A percentile compares a stretch with the other conserved stretches of the same genome.
phyloP scores from a whole-genome alignment of 2,888 invertebrate genomes.

The Acleris cristana region DNA sequence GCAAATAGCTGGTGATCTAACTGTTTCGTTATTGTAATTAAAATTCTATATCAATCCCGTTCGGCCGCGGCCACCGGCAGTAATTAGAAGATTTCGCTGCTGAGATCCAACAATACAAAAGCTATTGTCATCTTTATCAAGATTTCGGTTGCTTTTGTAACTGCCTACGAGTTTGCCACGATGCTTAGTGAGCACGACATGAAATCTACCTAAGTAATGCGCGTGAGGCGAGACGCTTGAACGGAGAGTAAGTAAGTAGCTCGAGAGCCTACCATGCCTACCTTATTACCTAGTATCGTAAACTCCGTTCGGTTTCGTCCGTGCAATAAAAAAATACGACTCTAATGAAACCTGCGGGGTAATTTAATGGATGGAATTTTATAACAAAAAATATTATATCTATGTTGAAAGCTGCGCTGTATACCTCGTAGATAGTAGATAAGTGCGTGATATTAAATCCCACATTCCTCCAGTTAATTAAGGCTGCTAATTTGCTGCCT shows the following conservation, averaged over 20 bases:
- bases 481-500: slow-evolving; percentile 14
- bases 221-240: too few relatives aligned
- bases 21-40: slow-evolving; percentile 37
- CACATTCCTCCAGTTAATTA: slow-evolving; percentile 21
- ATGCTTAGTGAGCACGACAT: slow-evolving; percentile 21
- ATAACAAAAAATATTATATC: too few relatives aligned
- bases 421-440: slow-evolving; percentile 2
- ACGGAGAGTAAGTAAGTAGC: too few relatives aligned
- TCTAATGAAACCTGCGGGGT: background rate
- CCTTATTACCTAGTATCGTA: slow-evolving; percentile 5
- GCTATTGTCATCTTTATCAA: slow-evolving; percentile 58
- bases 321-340: slow-evolving; percentile 11
- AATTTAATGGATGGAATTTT: too few relatives aligned
- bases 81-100: slow-evolving; percentile 30
- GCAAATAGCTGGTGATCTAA: slow-evolving; percentile 30
- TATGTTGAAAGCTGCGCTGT: too few relatives aligned
- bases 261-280: background rate
- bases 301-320: background rate
- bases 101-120: slow-evolving; percentile 52
- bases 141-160: slow-evolving; percentile 44
- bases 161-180: slow-evolving; percentile 31
- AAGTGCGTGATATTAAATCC: slow-evolving; percentile 21
- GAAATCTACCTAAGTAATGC: background rate
- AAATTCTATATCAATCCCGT: slow-evolving; percentile 35
- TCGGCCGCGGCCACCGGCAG: slow-evolving; percentile 17